Evolutionary conservation across 53 echinoderm and acorn worm genomes (phyloP), one percentile per base, ranked within the genome.

Genomic region (Echinarachnius parma): DNA sequence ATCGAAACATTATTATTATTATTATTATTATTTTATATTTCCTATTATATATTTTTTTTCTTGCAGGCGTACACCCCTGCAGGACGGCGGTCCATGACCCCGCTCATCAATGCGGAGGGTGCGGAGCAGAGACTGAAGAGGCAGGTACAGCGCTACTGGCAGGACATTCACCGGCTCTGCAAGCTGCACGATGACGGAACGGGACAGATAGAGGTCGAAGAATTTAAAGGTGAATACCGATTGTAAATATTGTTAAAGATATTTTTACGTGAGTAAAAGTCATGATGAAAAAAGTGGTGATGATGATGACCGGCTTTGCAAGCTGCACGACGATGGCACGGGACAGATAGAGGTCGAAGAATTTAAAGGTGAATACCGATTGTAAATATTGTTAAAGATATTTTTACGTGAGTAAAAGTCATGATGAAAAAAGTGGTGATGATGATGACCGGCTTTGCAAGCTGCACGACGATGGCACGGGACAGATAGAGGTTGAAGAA

Each of bases 41-140:
- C 66, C 31, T 68, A 27, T 27, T 15, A 9, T 39, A 53, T 31
- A 21, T 20, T 35, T 55, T 37, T 48, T 15, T 28, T 46, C 64
- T 64, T 83, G 57, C 46, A 60, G 77, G 1, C 76, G 49, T 31
- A 21, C 77, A 62, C 68, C 57, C 19, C 24, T 33, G 69, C 56
- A 34, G 75, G 87, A 16, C 86, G 83, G 44, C 77, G 93, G 29
- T 55, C 76, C 25, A 54, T 75, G 59, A 91, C 96, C 20, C 96
- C 91, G 13, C 78, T 95, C 21, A 80, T 96, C 52, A 96, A 96
- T 47, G 96, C 96, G 31, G 91, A 96, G 45, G 87, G 79, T 14
- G 82, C 57, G 1, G 95, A 95, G 72, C 85, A 82, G 60, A 87
- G 76, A 64, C 85, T 96, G 24, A 91, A 81, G 65, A 75, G 58